phyloP scores from a whole-genome alignment of 2,797 vertebrate genomes.

The Margarornis squamiger region DNA sequence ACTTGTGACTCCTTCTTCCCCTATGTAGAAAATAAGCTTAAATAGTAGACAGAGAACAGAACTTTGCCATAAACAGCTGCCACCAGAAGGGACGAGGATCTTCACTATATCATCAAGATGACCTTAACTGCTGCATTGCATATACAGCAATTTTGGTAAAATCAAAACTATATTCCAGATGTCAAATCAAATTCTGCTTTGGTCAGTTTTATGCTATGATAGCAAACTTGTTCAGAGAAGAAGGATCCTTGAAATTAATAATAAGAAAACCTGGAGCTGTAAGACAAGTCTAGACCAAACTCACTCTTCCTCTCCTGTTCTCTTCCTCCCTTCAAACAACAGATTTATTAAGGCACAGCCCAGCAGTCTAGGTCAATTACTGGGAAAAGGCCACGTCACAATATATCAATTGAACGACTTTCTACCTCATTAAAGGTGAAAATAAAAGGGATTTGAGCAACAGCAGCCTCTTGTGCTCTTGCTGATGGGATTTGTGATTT shows the following conservation, averaged over 20 bases:
- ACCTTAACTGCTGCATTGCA: not conserved
- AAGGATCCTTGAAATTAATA: slow-evolving; percentile 9
- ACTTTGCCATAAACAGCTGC: not conserved
- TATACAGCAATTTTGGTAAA: not conserved
- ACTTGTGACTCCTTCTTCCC: not conserved
- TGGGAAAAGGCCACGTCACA: slow-evolving; percentile 35
- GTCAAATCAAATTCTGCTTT: not conserved
- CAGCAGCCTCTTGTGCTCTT: slow-evolving; percentile 4
- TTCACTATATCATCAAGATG: not conserved
- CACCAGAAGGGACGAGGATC: not conserved
- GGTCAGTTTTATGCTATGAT: not conserved
- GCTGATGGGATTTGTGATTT: slow-evolving; percentile 65
- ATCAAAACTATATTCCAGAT: not conserved
- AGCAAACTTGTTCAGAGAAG: not conserved
- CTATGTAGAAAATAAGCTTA: not conserved
- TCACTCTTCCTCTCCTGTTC: not conserved
- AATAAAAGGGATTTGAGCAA: slow-evolving; percentile 59
- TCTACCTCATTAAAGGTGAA: slow-evolving; percentile 69
- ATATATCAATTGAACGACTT: slow-evolving; percentile 41
- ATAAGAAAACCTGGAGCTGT: not conserved
- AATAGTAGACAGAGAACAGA: not conserved
- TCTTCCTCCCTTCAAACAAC: not conserved
- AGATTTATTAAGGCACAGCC: slow-evolving; percentile 23
- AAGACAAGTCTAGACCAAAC: not conserved
- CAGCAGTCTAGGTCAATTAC: slow-evolving; percentile 52